Conservation (phyloP, 2,113 vertebrate species). For the Tragelaphus buxtoni region DNA sequence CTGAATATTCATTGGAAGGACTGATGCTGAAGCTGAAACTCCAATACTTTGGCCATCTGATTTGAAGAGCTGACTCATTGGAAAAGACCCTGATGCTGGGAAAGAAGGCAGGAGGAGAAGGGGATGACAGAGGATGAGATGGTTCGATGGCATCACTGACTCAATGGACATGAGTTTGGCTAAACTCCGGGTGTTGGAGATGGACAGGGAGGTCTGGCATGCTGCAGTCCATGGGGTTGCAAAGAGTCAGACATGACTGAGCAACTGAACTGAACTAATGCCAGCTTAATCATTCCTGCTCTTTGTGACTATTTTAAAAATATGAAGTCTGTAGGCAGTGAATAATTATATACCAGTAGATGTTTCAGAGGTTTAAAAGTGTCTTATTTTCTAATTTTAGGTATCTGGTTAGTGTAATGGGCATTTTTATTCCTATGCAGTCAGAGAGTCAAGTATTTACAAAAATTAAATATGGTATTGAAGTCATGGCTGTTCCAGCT, state of each 20-base stretch:
- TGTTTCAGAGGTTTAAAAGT: slow-evolving; percentile 36
- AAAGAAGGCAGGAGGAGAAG: background rate
- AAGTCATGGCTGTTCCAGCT: slow-evolving; percentile 30
- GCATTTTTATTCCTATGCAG: slow-evolving; percentile 52
- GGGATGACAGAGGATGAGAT: background rate
- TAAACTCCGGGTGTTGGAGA: background rate
- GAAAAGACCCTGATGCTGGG: background rate
- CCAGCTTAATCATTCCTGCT: slow-evolving; percentile 35
- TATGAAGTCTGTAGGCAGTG: slow-evolving; percentile 36
- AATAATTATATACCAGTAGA: slow-evolving; percentile 46
- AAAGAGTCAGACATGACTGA: background rate
- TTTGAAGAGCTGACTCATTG: background rate
- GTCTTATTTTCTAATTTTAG: slow-evolving; percentile 53
- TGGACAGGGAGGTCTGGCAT: background rate
- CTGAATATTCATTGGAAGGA: background rate
- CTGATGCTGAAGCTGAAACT: background rate
- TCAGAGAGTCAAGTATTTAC: slow-evolving; percentile 43
- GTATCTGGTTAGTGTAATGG: slow-evolving; percentile 60
- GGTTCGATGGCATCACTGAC: background rate
- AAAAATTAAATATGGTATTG: slow-evolving; percentile 29
- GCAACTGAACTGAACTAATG: background rate
- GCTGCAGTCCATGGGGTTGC: background rate
- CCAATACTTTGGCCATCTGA: background rate
- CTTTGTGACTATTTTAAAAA: slow-evolving; percentile 51
- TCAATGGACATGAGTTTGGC: background rate